Conservation (phyloP, 2,888 invertebrate genomes). For the Leptinotarsa rubiginosa region DNA sequence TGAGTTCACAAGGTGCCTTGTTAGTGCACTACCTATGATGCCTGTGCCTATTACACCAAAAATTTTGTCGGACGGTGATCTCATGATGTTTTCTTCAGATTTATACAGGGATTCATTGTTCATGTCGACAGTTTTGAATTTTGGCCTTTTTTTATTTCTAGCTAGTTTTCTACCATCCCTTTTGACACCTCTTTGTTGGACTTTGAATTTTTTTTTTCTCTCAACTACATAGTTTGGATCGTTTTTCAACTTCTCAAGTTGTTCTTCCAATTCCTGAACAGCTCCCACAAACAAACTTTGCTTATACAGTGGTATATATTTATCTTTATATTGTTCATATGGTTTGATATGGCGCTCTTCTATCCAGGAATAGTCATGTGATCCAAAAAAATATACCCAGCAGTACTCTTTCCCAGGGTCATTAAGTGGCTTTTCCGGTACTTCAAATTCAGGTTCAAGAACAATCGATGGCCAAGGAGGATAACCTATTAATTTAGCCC, state of each 20-base stretch:
- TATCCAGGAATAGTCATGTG: slow-evolving; percentile 51
- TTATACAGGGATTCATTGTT: background rate
- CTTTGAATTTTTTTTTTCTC: slow-evolving; percentile 19
- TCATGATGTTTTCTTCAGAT: background rate
- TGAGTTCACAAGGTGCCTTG: slow-evolving; percentile 92
- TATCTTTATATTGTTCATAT: slow-evolving; percentile 42
- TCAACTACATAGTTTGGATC: slow-evolving; percentile 36
- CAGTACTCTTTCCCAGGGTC: slow-evolving; percentile 28
- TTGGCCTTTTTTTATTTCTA: slow-evolving; percentile 21
- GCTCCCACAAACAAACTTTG: slow-evolving; percentile 36
- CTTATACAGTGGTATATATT: slow-evolving; percentile 41
- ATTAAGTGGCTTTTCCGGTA: slow-evolving; percentile 32
- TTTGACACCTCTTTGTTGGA: slow-evolving; percentile 12
- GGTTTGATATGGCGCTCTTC: slow-evolving; percentile 45
- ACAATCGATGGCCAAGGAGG: slow-evolving; percentile 51
- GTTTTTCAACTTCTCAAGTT: slow-evolving; percentile 21
- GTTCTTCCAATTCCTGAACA: slow-evolving; percentile 40
- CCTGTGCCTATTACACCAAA: slow-evolving; percentile 75
- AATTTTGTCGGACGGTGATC: background rate
- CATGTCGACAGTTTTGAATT: background rate
- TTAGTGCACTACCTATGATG: slow-evolving; percentile 94
- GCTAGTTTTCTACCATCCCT: slow-evolving; percentile 19
- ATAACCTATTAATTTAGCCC: slow-evolving; percentile 46
- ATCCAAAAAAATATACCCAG: slow-evolving; percentile 50
- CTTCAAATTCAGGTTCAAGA: slow-evolving; percentile 37